Percentiles rank a stretch among this genome's conserved stretches.
phyloP scores from a whole-genome alignment of 2,113 vertebrate genomes.

The Onychostruthus taczanowskii region DNA sequence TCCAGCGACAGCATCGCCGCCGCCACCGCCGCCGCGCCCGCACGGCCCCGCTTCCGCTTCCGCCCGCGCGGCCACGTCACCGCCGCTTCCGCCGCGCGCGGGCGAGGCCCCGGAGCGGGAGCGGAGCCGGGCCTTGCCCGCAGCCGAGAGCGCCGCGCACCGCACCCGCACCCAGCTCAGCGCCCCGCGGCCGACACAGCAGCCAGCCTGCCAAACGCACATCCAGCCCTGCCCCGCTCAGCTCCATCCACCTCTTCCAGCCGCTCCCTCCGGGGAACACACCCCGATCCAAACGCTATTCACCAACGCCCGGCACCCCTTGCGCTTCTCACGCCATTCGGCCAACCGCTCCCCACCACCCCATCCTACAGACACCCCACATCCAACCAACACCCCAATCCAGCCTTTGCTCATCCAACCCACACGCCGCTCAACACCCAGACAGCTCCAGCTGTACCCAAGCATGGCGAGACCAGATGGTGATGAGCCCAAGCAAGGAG shows the following conservation, averaged over 20 bases:
- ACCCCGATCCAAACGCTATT: no score
- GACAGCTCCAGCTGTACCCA: conserved; percentile 49
- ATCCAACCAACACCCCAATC: not conserved
- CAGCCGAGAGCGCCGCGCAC: no score
- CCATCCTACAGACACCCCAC: not conserved
- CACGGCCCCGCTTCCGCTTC: no score
- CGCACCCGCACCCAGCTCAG: no score
- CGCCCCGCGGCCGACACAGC: not conserved
- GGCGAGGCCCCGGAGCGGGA: not conserved
- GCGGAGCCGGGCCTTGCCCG: no score
- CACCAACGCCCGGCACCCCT: not conserved
- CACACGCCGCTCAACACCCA: not conserved
- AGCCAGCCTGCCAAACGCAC: no score
- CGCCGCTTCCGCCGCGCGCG: no score
- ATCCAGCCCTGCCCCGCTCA: not conserved
- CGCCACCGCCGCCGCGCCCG: no score
- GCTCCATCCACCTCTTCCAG: not conserved
- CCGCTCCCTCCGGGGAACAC: not conserved
- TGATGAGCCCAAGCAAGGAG: conserved; percentile 48
- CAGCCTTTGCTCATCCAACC: not conserved
- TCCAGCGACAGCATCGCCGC: no score
- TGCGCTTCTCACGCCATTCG: not conserved
- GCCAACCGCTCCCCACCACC: not conserved
- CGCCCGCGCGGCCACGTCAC: no score
- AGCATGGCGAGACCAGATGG: conserved; percentile 56